Percentiles rank a stretch among this genome's conserved stretches.
These are phyloP conservation scores for Pristionchus entomophagus DNA, from an alignment of 2,888 invertebrate species.

Conservation along the genomic window DNA sequence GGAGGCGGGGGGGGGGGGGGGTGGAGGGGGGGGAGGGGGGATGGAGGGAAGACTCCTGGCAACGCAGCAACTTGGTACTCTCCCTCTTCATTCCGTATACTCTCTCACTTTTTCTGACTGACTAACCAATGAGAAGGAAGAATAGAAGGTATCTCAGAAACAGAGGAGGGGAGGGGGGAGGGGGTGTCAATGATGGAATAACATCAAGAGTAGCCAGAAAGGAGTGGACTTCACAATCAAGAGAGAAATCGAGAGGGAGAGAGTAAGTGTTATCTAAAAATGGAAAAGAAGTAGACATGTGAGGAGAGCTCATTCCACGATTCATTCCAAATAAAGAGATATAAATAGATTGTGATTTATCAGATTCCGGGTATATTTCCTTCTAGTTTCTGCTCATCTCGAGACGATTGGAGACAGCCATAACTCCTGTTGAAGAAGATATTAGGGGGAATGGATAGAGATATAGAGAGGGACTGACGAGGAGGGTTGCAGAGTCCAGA, in stretches of 20 bases:
- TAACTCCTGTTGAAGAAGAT: background rate
- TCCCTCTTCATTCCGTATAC: background rate
- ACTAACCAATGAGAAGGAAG: background rate
- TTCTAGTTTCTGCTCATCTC: background rate
- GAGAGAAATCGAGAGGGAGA: too few relatives aligned
- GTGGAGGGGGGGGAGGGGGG: too few relatives aligned
- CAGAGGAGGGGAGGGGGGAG: too few relatives aligned
- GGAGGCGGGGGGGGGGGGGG: too few relatives aligned
- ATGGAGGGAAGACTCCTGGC: background rate
- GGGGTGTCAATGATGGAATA: background rate
- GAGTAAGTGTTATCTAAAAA: too few relatives aligned
- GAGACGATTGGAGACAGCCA: background rate
- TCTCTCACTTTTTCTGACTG: background rate
- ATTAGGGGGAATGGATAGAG: background rate
- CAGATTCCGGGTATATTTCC: background rate
- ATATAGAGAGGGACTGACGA: background rate
- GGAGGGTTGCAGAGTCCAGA: conserved; percentile 2
- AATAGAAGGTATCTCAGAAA: background rate
- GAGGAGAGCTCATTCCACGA: too few relatives aligned
- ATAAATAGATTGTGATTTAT: conserved; percentile 28
- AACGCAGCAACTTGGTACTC: background rate
- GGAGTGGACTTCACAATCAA: background rate
- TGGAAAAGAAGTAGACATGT: background rate
- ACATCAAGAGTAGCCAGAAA: background rate
- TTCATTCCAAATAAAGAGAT: too few relatives aligned